A percentile compares a stretch with the other conserved stretches of the same genome.
Evolutionary conservation across 2,113 vertebrate species (phyloP).

Genomic region (Naja naja): DNA sequence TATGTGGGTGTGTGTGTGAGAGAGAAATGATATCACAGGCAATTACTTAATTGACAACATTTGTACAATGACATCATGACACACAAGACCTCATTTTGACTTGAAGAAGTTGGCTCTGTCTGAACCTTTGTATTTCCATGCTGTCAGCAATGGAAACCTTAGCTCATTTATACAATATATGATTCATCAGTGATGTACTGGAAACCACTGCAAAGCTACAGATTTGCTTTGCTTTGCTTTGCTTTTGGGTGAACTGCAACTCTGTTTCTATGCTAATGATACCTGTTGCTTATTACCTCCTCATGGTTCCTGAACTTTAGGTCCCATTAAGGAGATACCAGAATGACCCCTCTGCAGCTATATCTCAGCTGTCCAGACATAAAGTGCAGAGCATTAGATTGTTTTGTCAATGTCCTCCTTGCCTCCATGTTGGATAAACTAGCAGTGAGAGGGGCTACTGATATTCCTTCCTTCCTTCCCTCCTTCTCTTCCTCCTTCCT

Average conservation of each 20-base stretch:
- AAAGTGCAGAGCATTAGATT: not conserved
- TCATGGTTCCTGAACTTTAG: not conserved
- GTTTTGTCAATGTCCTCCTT: not conserved
- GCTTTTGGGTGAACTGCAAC: not conserved
- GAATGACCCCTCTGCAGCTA: not conserved
- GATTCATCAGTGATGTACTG: not conserved
- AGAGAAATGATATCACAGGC: not conserved
- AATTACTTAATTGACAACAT: not conserved
- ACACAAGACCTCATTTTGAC: not conserved
- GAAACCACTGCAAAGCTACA: not conserved
- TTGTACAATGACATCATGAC: not conserved
- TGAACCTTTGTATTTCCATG: not conserved
- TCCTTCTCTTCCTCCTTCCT: not conserved
- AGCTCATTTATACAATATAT: not conserved
- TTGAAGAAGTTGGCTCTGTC: not conserved
- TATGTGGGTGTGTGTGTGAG: not conserved
- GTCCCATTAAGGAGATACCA: not conserved
- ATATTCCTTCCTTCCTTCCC: not conserved
- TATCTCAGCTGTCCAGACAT: not conserved
- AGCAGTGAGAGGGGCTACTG: not conserved
- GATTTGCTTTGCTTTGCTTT: not conserved
- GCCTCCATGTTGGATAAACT: not conserved
- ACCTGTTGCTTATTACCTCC: not conserved
- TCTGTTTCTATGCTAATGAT: not conserved
- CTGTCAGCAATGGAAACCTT: not conserved